Percentiles rank a stretch among this genome's conserved stretches.
phyloP scores from a whole-genome alignment of 92 coral and sea anemone genomes.

The Phenganax stokvisi region DNA sequence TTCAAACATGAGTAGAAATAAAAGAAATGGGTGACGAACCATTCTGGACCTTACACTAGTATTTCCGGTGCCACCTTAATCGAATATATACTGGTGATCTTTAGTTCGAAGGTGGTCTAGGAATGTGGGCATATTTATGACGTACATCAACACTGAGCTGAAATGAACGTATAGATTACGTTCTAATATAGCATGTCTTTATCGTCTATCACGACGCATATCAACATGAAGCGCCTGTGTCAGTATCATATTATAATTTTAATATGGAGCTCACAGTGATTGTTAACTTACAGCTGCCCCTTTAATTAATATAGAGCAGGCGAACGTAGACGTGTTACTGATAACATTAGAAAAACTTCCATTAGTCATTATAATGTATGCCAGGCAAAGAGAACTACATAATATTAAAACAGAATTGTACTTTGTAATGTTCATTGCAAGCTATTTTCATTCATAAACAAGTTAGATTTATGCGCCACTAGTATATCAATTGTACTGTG shows the following conservation, averaged over 20 bases:
- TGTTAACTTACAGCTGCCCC: conserved; percentile 19
- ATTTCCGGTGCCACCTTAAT: too few relatives aligned
- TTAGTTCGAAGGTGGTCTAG: neutral
- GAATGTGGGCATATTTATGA: conserved; percentile 7
- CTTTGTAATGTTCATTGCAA: too few relatives aligned
- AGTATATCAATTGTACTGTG: too few relatives aligned
- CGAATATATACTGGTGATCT: too few relatives aligned
- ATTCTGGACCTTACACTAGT: too few relatives aligned
- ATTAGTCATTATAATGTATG: too few relatives aligned
- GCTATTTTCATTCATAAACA: too few relatives aligned
- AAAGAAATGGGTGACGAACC: too few relatives aligned
- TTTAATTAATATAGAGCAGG: conserved; percentile 11
- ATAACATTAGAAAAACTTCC: too few relatives aligned
- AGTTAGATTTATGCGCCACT: too few relatives aligned
- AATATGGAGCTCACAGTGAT: conserved; percentile 26
- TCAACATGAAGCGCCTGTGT: conserved; percentile 32
- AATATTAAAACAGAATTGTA: neutral
- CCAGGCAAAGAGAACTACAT: neutral
- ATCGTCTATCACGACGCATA: conserved; percentile 40
- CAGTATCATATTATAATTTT: conserved; percentile 36
- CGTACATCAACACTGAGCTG: conserved; percentile 31
- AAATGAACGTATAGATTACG: conserved; percentile 29
- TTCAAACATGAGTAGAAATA: too few relatives aligned
- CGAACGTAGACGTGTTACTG: neutral
- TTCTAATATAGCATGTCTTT: conserved; percentile 28